A percentile compares a stretch with the other conserved stretches of the same genome.
phyloP scores from a whole-genome alignment of 2,888 invertebrate genomes.

The Toxonevra muliebris region DNA sequence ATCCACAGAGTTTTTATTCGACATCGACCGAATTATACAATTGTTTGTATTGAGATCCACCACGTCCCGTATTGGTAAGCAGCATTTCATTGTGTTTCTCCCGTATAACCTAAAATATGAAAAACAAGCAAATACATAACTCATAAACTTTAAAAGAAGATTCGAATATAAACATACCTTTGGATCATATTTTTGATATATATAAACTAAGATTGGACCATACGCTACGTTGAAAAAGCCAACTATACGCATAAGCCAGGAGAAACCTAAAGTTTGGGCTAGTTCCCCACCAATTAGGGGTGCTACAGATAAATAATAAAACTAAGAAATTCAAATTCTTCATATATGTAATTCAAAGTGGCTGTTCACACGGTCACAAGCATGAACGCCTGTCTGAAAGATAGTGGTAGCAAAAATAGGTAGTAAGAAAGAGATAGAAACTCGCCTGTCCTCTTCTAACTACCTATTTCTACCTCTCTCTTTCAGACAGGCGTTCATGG shows the following conservation, averaged over 20 bases:
- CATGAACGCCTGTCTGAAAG: too few relatives aligned
- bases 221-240: slow-evolving; percentile 76
- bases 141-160: background rate
- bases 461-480: too few relatives aligned
- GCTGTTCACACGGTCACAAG: too few relatives aligned
- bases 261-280: slow-evolving; percentile 75
- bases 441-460: too few relatives aligned
- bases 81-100: slow-evolving; percentile 59
- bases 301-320: slow-evolving; percentile 65
- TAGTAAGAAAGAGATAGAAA: too few relatives aligned
- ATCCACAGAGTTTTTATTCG: slow-evolving; percentile 42
- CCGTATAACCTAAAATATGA: slow-evolving; percentile 44
- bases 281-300: slow-evolving; percentile 79
- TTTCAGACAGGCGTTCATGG: too few relatives aligned
- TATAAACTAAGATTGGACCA: slow-evolving; percentile 71
- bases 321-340: background rate
- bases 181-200: slow-evolving; percentile 59
- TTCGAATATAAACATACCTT: slow-evolving; percentile 47
- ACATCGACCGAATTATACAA: slow-evolving; percentile 61
- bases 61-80: slow-evolving; percentile 48
- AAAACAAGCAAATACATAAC: background rate
- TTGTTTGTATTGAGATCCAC: slow-evolving; percentile 58
- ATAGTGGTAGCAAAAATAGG: too few relatives aligned
- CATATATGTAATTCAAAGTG: too few relatives aligned
- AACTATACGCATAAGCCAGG: slow-evolving; percentile 77